Conservation (phyloP, 2,888 invertebrate genomes). For the Euplexia lucipara region DNA sequence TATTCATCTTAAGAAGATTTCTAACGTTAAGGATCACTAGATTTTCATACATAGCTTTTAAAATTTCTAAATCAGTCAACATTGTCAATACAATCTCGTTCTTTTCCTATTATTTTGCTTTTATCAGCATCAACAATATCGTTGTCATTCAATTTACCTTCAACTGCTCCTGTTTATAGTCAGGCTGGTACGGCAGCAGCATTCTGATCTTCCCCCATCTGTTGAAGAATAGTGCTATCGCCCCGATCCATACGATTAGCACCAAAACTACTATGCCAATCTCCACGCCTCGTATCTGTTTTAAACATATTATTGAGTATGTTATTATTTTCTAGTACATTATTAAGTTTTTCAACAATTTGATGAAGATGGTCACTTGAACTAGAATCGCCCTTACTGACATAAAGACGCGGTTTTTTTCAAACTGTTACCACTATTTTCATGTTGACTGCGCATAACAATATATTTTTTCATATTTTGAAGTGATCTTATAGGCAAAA, state of each 20-base stretch:
- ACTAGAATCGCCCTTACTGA: too few relatives aligned
- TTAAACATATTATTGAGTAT: constrained; percentile 34
- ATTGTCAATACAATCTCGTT: not conserved
- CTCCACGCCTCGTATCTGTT: constrained; percentile 96
- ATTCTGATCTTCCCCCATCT: constrained; percentile 97
- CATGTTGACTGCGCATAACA: too few relatives aligned
- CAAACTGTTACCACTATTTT: too few relatives aligned
- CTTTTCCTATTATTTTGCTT: fast-evolving
- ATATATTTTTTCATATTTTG: too few relatives aligned
- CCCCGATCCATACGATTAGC: constrained; percentile 96
- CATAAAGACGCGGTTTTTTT: too few relatives aligned
- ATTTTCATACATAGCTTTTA: not conserved
- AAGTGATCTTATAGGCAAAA: too few relatives aligned
- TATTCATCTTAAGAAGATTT: not conserved
- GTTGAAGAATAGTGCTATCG: constrained; percentile 96
- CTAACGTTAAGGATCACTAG: not conserved
- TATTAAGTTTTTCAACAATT: not conserved
- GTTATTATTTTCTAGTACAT: not conserved
- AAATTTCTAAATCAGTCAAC: not conserved
- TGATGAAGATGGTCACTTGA: not conserved
- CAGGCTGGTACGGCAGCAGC: constrained; percentile 97
- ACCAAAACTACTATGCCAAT: constrained; percentile 96
- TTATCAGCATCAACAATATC: not conserved
- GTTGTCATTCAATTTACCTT: constrained; percentile 85
- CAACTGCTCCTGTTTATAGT: constrained; percentile 96